These are phyloP conservation scores for Seira musarum DNA, from an alignment of 2,888 invertebrate species.

Conservation along the genomic window DNA sequence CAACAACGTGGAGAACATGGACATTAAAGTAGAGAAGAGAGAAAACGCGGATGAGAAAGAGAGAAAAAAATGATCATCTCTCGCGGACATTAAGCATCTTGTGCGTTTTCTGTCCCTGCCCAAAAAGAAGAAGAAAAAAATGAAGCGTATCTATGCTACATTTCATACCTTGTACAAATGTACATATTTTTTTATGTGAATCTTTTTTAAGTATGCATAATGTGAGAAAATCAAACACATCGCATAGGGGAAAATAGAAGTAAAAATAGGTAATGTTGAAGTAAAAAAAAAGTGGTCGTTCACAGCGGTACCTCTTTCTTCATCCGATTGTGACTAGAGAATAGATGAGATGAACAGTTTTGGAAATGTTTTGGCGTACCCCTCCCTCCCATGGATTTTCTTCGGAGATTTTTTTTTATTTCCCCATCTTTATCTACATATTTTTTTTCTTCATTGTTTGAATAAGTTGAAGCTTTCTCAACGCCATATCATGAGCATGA, in stretches of 20 bases:
- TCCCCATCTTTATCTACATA: slow-evolving; percentile 10
- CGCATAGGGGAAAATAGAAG: not conserved
- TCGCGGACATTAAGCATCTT: slow-evolving; percentile 33
- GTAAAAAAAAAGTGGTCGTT: slow-evolving; percentile 50
- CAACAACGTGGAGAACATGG: slow-evolving; percentile 21
- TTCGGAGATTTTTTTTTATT: slow-evolving; percentile 21
- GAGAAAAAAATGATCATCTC: slow-evolving; percentile 16
- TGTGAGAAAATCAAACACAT: slow-evolving; percentile 39
- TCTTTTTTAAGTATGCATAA: not conserved
- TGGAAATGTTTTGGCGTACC: slow-evolving; percentile 51
- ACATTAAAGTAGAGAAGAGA: not conserved
- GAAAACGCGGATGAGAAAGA: slow-evolving; percentile 5
- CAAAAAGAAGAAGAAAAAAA: slow-evolving; percentile 49
- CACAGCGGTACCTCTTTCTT: slow-evolving; percentile 55
- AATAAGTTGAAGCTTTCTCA: slow-evolving; percentile 17
- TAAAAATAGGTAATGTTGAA: slow-evolving; percentile 35
- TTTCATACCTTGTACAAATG: not conserved
- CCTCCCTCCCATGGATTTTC: slow-evolving; percentile 42
- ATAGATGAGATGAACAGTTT: slow-evolving; percentile 35
- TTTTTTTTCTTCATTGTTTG: not conserved
- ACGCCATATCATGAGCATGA: not conserved
- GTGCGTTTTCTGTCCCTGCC: slow-evolving; percentile 45
- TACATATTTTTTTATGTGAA: not conserved
- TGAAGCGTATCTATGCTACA: slow-evolving; percentile 5
- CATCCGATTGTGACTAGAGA: slow-evolving; percentile 41